Base-by-base conservation (phyloP, 2,113 vertebrate genomes). In the Cranoglanis bouderius region DNA sequence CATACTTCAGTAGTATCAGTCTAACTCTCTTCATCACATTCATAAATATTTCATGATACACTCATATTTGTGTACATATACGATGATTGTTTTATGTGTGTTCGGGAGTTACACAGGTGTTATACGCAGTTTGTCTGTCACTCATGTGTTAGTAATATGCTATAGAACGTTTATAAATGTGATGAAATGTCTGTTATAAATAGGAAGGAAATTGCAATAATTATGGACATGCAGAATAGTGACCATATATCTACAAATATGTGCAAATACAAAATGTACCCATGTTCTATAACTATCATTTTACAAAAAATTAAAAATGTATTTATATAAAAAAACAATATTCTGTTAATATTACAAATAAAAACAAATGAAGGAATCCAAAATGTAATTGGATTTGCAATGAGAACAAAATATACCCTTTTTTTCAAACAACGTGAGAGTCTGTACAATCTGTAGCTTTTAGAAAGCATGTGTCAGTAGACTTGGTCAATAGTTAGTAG, bases 41-140 rank as follows among this genome's bases (percentile, higher is more conserved):
- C 59, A 89, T 86, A 57, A 85, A 85, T 61, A 61, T 49, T 86
- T 86, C 59, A 82, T 86, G 7, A 72, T 74, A 72, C 49, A 57
- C 26, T 32, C 38, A 24, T 86, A n/a, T 74, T 82, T 86, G 63
- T 86, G 77, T 82, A 70, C 35, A 46, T 46, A 35, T n/a, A n/a
- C n/a, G n/a, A 16, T 7, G n/a, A 26, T 87, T 74, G 26, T 59
- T 88, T 70, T 38, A 55, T 83, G 24, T 82, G 61, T 82, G 43
- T 63, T 24, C 8, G 7, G 3, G n/a, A 72, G 43, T 53, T 82
- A 10, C 14, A 82, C 40, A 55, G 59, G 63, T 87, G 61, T 67
- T 86, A 2, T 77, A 43, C 16, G 9, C 12, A 26, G 40, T 38
- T 53, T 57, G 49, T 21, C 21, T 82, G 32, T 90, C 26, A 57